A percentile compares a stretch with the other conserved stretches of the same genome.
phyloP scores from a whole-genome alignment of 92 coral and sea anemone genomes.

The Chrysogorgia sp. region DNA sequence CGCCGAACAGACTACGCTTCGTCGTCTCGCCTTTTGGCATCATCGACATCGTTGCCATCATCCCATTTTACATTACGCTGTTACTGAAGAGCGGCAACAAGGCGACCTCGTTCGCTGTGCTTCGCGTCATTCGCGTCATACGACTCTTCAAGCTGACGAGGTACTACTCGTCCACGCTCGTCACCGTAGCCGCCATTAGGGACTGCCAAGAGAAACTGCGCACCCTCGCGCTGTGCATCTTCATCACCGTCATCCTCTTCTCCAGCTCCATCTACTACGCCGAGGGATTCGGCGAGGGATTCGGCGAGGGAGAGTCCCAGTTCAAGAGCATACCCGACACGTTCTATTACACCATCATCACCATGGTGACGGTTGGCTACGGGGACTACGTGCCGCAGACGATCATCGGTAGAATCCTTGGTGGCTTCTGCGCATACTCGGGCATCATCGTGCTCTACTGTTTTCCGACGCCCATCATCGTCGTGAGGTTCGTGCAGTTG shows the following conservation, averaged over 20 bases:
- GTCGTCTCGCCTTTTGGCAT: conserved; percentile 67
- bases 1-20: conserved; percentile 71
- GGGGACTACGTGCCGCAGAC: conserved; percentile 84
- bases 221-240: conserved; percentile 61
- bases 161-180: conserved; percentile 73
- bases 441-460: conserved; percentile 87
- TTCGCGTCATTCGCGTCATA: conserved; percentile 77
- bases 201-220: conserved; percentile 78
- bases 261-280: conserved; percentile 72
- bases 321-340: conserved; percentile 85
- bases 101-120: conserved; percentile 69
- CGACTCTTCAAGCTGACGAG: conserved; percentile 84
- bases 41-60: conserved; percentile 77
- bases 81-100: conserved; percentile 54
- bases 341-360: conserved; percentile 83
- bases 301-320: conserved; percentile 55
- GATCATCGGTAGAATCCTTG: conserved; percentile 72
- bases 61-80: conserved; percentile 75
- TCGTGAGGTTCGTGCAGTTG: conserved; percentile 77
- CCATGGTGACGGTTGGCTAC: conserved; percentile 97
- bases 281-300: conserved; percentile 64
- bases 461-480: conserved; percentile 90
- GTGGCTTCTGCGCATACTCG: conserved; percentile 82
- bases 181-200: conserved; percentile 73
- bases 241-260: conserved; percentile 72